Conservation (phyloP, 2,797 vertebrate species). For the Esox lucius region DNA sequence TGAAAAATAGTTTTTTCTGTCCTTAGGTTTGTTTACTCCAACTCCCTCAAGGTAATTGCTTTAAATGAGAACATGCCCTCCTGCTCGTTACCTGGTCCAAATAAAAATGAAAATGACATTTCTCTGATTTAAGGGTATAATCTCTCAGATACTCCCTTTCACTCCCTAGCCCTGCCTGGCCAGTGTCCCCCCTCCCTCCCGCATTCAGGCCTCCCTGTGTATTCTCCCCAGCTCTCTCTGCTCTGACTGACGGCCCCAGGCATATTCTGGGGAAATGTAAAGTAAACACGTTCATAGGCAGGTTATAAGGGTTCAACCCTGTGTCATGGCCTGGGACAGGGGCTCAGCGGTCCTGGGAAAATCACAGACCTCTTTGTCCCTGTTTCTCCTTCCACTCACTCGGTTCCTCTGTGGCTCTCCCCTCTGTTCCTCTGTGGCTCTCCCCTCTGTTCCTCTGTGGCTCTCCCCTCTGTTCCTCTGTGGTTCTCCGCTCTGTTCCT, state of each 20-base stretch:
- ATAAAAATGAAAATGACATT: too few species aligned
- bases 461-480: too few species aligned
- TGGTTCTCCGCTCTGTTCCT: slow-evolving; percentile 13
- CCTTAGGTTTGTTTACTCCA: too few species aligned
- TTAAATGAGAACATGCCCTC: too few species aligned
- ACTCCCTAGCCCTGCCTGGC: background rate
- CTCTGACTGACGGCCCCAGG: slow-evolving; percentile 36
- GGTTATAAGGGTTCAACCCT: background rate
- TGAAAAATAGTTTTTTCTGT: too few species aligned
- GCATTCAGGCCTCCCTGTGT: too few species aligned
- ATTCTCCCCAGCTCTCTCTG: background rate
- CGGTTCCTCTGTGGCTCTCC: slow-evolving; percentile 56
- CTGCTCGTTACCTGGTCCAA: too few species aligned
- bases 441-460: too few species aligned
- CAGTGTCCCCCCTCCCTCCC: background rate
- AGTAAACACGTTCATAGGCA: slow-evolving; percentile 63
- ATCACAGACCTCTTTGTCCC: background rate
- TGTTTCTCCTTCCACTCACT: slow-evolving; percentile 47
- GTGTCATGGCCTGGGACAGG: slow-evolving; percentile 15
- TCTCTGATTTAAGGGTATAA: too few species aligned
- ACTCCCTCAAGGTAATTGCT: too few species aligned
- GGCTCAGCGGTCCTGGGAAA: background rate
- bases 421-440: too few species aligned
- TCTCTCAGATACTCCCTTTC: background rate
- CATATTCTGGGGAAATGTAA: slow-evolving; percentile 61